Conservation (phyloP, 2,113 vertebrate species). For the Phaethornis superciliosus region DNA sequence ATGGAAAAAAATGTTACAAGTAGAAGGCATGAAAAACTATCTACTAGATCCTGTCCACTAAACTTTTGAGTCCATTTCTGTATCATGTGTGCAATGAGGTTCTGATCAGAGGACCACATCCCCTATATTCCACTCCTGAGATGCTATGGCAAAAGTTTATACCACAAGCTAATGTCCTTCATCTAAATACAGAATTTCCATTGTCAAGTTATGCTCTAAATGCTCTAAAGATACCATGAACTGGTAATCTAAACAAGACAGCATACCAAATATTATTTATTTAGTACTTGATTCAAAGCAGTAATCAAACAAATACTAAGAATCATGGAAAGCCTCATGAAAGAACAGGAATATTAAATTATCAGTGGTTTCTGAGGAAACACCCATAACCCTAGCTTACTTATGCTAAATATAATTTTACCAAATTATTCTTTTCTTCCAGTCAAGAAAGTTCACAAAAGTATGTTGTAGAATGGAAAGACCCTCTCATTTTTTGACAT, state of each 20-base stretch:
- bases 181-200: not conserved
- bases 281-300: not conserved
- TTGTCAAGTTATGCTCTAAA: not conserved
- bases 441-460: constrained; percentile 12
- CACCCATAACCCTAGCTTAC: not conserved
- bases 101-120: not conserved
- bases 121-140: not conserved
- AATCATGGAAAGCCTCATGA: not conserved
- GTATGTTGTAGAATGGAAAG: constrained; percentile 5
- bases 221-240: not conserved
- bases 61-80: not conserved
- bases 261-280: not conserved
- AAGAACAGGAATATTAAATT: not conserved
- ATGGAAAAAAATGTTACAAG: not conserved
- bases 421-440: not conserved
- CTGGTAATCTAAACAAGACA: not conserved
- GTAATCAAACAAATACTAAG: not conserved
- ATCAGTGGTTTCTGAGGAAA: not conserved
- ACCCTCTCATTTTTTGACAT: not conserved
- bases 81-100: not conserved
- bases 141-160: not conserved
- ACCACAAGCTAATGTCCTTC: not conserved
- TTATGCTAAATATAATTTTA: not conserved
- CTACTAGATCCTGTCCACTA: not conserved
- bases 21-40: not conserved